A percentile compares a stretch with the other conserved stretches of the same genome.
Conservation (phyloP, 1,140 invertebrate species). For the Diorhabda carinulata region DNA sequence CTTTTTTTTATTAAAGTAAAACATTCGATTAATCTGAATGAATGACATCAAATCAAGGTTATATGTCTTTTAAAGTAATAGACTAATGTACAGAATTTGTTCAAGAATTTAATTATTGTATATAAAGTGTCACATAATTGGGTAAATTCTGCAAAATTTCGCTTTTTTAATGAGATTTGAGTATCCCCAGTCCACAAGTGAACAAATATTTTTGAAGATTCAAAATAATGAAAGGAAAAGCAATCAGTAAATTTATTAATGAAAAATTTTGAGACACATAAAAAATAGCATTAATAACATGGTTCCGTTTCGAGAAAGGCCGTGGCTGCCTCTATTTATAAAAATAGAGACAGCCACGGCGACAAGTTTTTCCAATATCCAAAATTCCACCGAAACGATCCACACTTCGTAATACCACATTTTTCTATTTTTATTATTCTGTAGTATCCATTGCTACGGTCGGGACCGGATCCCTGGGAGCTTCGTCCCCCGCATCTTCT, state of each 20-base stretch:
- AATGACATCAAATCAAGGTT: too few relatives aligned
- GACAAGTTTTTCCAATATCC: slow-evolving; percentile 4
- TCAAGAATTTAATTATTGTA: too few relatives aligned
- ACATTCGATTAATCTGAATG: too few relatives aligned
- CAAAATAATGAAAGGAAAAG: slow-evolving; percentile 4
- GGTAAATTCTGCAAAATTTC: too few relatives aligned
- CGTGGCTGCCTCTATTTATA: slow-evolving; percentile 34
- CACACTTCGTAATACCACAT: not conserved
- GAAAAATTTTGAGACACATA: slow-evolving; percentile 9
- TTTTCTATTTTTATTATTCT: slow-evolving; percentile 47
- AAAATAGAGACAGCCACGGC: slow-evolving; percentile 38
- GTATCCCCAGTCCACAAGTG: too few relatives aligned
- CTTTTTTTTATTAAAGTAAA: too few relatives aligned
- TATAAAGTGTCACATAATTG: too few relatives aligned
- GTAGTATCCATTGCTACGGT: slow-evolving; percentile 57
- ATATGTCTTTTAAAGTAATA: too few relatives aligned
- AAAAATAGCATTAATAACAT: slow-evolving; percentile 4
- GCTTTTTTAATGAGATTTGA: too few relatives aligned
- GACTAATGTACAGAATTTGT: too few relatives aligned
- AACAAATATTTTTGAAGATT: not conserved
- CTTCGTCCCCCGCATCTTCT: slow-evolving; percentile 40
- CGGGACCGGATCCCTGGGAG: slow-evolving; percentile 50
- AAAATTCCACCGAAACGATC: not conserved
- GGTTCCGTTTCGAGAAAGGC: slow-evolving; percentile 20
- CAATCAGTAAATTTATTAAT: slow-evolving; percentile 16